Conservation (phyloP, 2,113 vertebrate species). For the Sander vitreus region DNA sequence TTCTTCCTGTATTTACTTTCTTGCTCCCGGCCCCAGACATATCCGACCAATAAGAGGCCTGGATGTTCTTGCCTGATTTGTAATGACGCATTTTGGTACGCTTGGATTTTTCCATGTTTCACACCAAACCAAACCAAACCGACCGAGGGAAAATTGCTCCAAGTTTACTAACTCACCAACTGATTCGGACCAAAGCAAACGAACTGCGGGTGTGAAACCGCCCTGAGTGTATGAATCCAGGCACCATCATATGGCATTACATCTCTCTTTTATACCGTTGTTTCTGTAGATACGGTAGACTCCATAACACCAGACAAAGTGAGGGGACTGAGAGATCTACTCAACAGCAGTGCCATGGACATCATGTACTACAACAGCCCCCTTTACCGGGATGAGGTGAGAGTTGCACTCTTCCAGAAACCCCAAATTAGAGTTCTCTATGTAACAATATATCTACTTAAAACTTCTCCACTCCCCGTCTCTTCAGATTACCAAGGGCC, state of each 20-base stretch:
- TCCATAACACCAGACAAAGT: constrained; percentile 99
- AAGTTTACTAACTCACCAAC: no score
- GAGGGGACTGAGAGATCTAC: constrained; percentile 94
- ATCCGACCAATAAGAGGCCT: no score
- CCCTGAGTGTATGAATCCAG: not conserved
- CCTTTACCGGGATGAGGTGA: constrained; percentile 95
- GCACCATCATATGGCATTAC: not conserved
- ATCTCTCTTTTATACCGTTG: constrained; percentile 6
- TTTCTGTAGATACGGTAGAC: constrained; percentile 92
- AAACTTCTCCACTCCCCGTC: not conserved
- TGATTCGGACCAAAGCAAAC: no score
- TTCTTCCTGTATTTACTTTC: no score
- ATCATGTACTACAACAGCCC: constrained; percentile 99
- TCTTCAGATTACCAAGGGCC: constrained; percentile 93
- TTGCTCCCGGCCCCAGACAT: no score
- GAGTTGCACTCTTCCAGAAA: constrained; percentile 24
- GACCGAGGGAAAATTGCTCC: no score
- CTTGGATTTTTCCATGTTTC: no score
- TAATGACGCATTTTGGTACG: no score
- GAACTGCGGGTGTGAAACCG: no score
- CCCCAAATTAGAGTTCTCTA: not conserved
- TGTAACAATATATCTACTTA: not conserved
- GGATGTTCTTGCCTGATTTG: no score
- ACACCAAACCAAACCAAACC: no score
- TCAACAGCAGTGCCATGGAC: constrained; percentile 99